Evolutionary conservation across 2,888 invertebrate species (phyloP).

Genomic region (Monopis laevigella): DNA sequence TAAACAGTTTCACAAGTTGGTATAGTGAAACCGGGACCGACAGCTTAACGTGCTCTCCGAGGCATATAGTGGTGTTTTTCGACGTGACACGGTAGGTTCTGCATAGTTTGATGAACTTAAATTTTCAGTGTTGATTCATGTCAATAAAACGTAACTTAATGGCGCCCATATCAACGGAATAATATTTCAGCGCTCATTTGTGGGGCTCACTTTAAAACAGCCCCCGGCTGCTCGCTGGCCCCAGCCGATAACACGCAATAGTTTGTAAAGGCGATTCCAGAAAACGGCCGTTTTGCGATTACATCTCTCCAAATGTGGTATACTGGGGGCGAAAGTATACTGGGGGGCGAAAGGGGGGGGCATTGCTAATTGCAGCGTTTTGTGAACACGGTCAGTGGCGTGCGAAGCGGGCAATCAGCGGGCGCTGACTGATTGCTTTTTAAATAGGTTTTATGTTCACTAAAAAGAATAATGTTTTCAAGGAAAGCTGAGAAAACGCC

Average conservation of each 20-base stretch:
- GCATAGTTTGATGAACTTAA: no score
- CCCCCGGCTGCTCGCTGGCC: conserved; percentile 18
- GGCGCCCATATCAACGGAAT: conserved; percentile 6
- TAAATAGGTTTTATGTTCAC: conserved; percentile 66
- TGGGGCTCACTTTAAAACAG: conserved; percentile 1
- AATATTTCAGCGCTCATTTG: conserved; percentile 1
- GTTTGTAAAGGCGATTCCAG: conserved; percentile 63
- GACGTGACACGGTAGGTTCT: no score
- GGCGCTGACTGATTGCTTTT: conserved; percentile 66
- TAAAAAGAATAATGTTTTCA: conserved; percentile 58
- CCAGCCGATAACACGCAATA: conserved; percentile 48
- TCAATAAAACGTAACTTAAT: neutral
- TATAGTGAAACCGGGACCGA: no score
- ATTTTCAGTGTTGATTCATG: no score
- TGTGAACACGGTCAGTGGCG: conserved; percentile 62
- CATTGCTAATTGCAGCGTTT: conserved; percentile 67
- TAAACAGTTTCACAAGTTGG: no score
- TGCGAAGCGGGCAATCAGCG: conserved; percentile 61
- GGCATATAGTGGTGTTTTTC: no score
- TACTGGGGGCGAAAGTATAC: neutral
- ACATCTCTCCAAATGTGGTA: conserved; percentile 31
- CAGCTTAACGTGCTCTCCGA: no score
- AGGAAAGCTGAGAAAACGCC: conserved; percentile 47
- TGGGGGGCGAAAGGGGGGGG: conserved; percentile 34
- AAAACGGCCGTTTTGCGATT: conserved; percentile 68